Conservation (phyloP, 2,888 invertebrate genomes). For the Tetramorium bicarinatum region DNA sequence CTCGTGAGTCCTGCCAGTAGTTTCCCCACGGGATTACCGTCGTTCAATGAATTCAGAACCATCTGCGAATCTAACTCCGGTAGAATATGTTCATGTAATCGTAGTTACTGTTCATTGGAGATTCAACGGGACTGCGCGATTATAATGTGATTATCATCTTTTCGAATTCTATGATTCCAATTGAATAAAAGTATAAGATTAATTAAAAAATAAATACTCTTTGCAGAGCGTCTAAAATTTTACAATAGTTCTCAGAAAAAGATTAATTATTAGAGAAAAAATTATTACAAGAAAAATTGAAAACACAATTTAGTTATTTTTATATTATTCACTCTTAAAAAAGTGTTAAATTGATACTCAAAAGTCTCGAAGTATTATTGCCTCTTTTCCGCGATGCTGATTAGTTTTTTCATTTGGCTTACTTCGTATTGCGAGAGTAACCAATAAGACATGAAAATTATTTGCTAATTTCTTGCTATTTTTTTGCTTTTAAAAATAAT, state of each 20-base stretch:
- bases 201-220: neutral
- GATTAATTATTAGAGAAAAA: neutral
- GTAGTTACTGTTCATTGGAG: neutral
- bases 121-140: neutral
- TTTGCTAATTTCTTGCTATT: too few relatives aligned
- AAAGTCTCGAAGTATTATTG: too few relatives aligned
- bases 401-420: too few relatives aligned
- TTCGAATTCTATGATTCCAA: neutral
- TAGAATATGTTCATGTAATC: neutral
- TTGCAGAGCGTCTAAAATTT: neutral
- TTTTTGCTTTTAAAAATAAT: too few relatives aligned
- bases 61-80: neutral
- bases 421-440: too few relatives aligned
- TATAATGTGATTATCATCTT: slow-evolving; percentile 22
- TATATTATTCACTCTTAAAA: too few relatives aligned
- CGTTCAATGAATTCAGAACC: slow-evolving; percentile 38
- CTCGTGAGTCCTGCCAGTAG: slow-evolving; percentile 6
- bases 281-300: neutral
- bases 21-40: slow-evolving; percentile 13
- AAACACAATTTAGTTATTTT: neutral
- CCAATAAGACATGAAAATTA: too few relatives aligned
- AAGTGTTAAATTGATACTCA: too few relatives aligned
- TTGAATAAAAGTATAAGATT: neutral
- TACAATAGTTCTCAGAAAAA: neutral
- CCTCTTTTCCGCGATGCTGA: too few relatives aligned